Evolutionary conservation across 1,140 invertebrate genomes (phyloP).

Genomic region (Bilobella aurantiaca): DNA sequence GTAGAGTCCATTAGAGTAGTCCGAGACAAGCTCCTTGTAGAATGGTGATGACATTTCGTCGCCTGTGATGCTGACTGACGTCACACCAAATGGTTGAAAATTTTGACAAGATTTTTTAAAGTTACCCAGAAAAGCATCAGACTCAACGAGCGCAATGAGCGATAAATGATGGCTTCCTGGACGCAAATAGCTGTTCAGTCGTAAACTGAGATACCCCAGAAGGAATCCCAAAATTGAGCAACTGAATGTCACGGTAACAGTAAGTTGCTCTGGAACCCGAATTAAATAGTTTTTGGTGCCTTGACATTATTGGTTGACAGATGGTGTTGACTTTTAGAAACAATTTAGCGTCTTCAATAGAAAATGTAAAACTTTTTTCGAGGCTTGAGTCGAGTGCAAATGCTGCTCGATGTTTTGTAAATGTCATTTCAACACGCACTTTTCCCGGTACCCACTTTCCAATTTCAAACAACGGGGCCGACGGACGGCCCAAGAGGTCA

Average conservation of each 20-base stretch:
- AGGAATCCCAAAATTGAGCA: neutral
- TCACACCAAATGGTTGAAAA: neutral
- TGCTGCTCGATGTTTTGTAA: neutral
- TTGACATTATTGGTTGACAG: neutral
- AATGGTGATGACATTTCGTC: neutral
- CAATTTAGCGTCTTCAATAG: neutral
- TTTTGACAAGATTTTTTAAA: slow-evolving; percentile 1
- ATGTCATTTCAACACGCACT: neutral
- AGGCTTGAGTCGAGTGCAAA: neutral
- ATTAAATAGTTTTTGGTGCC: neutral
- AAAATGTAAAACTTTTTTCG: neutral
- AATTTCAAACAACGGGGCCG: neutral
- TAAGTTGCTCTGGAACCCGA: neutral
- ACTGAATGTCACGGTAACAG: neutral
- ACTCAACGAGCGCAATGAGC: neutral
- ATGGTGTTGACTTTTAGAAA: neutral
- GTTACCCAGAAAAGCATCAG: neutral
- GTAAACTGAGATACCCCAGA: neutral
- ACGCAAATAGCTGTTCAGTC: neutral
- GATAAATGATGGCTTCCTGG: neutral
- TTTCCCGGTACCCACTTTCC: neutral
- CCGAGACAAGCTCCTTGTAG: neutral
- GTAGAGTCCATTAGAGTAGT: neutral
- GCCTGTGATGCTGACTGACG: neutral
- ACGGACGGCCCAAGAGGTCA: neutral